phyloP scores from a whole-genome alignment of 1,140 invertebrate genomes.

The Cotesia glomerata region DNA sequence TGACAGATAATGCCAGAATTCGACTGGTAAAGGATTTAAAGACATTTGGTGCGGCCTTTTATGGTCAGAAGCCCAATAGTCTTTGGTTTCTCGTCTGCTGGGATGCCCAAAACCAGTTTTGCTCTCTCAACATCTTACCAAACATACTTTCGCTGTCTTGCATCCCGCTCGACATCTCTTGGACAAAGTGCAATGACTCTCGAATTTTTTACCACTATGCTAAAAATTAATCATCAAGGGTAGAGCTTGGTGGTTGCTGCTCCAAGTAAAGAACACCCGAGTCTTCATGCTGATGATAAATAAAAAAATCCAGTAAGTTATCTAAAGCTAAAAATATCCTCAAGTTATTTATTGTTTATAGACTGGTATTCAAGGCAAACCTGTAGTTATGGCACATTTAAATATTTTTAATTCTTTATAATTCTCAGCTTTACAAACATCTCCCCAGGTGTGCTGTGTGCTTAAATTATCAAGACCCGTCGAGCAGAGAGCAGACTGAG shows the following conservation, averaged over 20 bases:
- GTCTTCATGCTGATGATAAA: no score
- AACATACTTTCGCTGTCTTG: constrained; percentile 22
- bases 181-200: constrained; percentile 23
- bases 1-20: background rate
- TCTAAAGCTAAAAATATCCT: no score
- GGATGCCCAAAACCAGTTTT: constrained; percentile 24
- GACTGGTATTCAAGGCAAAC: no score
- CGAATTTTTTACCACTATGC: background rate
- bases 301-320: no score
- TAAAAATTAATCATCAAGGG: background rate
- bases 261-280: no score
- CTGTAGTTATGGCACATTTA: no score
- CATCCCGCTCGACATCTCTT: background rate
- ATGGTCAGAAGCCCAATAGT: constrained; percentile 8
- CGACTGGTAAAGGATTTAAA: background rate
- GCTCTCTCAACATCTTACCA: background rate
- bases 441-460: background rate
- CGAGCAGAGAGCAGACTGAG: background rate
- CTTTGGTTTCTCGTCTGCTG: no score
- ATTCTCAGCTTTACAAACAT: no score
- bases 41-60: constrained; percentile 17
- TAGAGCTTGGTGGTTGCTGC: no score
- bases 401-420: no score
- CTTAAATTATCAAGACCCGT: background rate
- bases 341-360: no score